Base-by-base conservation (phyloP, 2,888 invertebrate genomes). In the Leptopilina myrica region DNA sequence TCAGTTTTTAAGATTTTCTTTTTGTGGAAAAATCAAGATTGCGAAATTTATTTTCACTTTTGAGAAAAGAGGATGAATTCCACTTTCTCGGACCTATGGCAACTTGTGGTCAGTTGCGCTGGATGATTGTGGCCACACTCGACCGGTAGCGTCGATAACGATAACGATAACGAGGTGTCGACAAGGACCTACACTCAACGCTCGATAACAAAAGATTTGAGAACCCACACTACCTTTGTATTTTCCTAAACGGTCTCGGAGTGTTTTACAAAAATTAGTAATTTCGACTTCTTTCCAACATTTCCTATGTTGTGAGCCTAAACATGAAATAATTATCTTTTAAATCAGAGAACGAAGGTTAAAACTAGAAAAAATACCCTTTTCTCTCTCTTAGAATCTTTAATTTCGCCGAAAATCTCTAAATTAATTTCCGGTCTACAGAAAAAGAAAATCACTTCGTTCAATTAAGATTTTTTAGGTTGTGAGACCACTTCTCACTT, bases 41-140 rank as follows among this genome's bases (percentile, higher is more conserved):
- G 53, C 69, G 49, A 53, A 69, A 53, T 20, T 20, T 20, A 20
- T 20, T 20, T 20, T 20, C 20, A 20, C 20, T 20, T 20, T 20
- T 20, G 20, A 20, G 20, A 20, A 20, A 20, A 20, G 20, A 1
- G 20, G 20, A 20, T 20, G 0, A 20, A 20, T 20, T 20, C 20
- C 1, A 20, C 20, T 20, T 20, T 20, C 20, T 1, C 20, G 20
- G 20, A 20, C 69, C 69, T 8, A 56, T 53, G 53, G 3, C 33
- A 33, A 56, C 69, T 53, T 26, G 69, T 49, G 69, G 86, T 84
- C 85, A 85, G 85, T 87, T 85, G 85, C 86, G 88, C 85, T 87
- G 86, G 86, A 87, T 88, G 87, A 87, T 88, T 87, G 88, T 81
- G 87, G 87, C 86, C 84, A 86, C 83, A 49, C 80, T 82, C 78